Evolutionary conservation across 2,888 invertebrate species (phyloP).

Genomic region (Cylindroiulus punctatus): DNA sequence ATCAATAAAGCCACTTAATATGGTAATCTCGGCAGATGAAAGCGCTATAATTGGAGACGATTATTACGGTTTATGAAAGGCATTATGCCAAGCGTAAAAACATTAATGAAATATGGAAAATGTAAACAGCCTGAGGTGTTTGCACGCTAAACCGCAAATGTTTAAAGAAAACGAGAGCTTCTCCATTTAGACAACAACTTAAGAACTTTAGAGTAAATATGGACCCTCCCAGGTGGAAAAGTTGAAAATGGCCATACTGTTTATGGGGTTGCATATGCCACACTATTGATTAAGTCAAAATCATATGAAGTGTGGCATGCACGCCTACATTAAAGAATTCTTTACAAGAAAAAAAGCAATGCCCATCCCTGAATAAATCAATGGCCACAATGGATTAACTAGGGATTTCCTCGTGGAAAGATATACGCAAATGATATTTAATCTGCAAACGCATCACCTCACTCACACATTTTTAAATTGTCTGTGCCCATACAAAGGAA

Average conservation of each 20-base stretch:
- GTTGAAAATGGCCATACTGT: too few relatives aligned
- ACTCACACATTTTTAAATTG: background rate
- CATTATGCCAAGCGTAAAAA: conserved; percentile 17
- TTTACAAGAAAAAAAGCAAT: background rate
- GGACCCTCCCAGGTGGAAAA: too few relatives aligned
- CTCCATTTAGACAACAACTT: too few relatives aligned
- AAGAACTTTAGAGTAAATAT: too few relatives aligned
- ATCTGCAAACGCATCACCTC: background rate
- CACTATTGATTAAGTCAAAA: background rate
- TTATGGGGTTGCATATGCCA: too few relatives aligned
- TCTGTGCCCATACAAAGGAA: background rate
- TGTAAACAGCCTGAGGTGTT: background rate
- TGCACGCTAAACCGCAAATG: background rate
- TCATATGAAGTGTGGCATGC: background rate
- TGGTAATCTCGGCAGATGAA: background rate
- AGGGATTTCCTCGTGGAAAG: background rate
- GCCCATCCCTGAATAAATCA: background rate
- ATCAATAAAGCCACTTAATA: conserved; percentile 26
- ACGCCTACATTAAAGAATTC: background rate
- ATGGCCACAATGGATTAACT: background rate
- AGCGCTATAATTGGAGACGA: background rate
- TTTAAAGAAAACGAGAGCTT: background rate
- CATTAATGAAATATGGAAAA: background rate
- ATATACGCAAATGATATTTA: background rate
- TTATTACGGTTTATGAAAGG: background rate